Conservation (phyloP, 2,888 invertebrate species). For the Lamproptera curius region DNA sequence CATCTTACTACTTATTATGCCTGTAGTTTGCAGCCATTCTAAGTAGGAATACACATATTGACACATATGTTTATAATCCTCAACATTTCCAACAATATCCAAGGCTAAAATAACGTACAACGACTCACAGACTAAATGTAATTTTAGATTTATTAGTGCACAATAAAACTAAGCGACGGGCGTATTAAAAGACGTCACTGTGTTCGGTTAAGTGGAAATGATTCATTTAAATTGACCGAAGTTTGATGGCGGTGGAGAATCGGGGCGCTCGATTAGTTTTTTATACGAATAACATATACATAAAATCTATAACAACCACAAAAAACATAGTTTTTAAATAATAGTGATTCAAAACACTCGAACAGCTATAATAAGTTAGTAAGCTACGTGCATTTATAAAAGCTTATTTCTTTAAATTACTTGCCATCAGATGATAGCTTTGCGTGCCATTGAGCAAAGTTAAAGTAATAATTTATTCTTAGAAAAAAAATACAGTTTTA, state of each 20-base stretch:
- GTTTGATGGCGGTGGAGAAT: conserved; percentile 9
- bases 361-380: too few relatives aligned
- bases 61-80: neutral
- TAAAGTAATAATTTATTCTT: too few relatives aligned
- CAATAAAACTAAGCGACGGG: conserved; percentile 10
- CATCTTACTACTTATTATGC: neutral
- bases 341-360: too few relatives aligned
- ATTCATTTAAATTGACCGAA: conserved; percentile 18
- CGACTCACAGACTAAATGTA: neutral
- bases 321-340: too few relatives aligned
- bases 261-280: neutral
- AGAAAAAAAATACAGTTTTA: too few relatives aligned
- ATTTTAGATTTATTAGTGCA: conserved; percentile 11
- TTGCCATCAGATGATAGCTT: too few relatives aligned
- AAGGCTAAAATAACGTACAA: neutral
- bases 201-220: conserved; percentile 19
- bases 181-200: conserved; percentile 21
- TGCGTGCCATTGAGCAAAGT: too few relatives aligned
- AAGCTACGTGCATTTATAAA: too few relatives aligned
- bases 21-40: neutral
- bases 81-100: neutral
- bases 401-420: too few relatives aligned
- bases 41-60: neutral
- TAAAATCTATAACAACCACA: too few relatives aligned
- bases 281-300: neutral